Base-by-base conservation (phyloP, 1,140 invertebrate species). In the Micrasema minimum region DNA sequence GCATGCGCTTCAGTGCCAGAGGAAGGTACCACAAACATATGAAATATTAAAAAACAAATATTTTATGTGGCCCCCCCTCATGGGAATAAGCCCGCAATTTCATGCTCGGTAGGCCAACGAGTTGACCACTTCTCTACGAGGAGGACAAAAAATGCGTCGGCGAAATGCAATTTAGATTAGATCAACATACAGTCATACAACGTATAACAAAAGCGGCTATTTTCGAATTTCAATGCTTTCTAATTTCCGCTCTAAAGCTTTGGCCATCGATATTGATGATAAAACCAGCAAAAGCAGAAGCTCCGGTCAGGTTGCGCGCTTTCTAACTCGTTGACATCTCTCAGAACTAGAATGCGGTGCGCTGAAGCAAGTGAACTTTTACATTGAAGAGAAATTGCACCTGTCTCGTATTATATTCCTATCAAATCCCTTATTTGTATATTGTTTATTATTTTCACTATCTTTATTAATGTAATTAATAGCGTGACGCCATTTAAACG, bases 261-360 rank as follows among this genome's bases (percentile, higher is more conserved):
- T 55, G 26, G 16, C 51, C 31, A 55, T 35, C 26, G 26, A 20
- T 9, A 16, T 16, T 12, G 16, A 5, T 16, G 26, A 23, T 16
- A 55, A 55, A 35, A 14, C 51, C 26, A n/a, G 20, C 5, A 37
- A n/a, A 14, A 10, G 37, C 37, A 38, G 16, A 59, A 59, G 55
- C 55, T 59, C 37, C 18, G 10, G 10, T 59, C 43, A 48, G 22
- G 41, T 64, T 64, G 61, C 61, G 59, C 38, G 61, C 61, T 64
- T 64, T 64, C 61, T 48, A 64, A 64, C 61, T 46, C 61, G 61
- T 64, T 48, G 61, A 64, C 31, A 64, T 46, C 61, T 23, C n/a
- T 46, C 12, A 20, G 45, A 64, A 48, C 43, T 46, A 18, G 43
- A 48, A 64, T 64, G 22, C 61, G 45, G 20, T 22, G n/a, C 23